phyloP scores from a whole-genome alignment of 2,113 vertebrate species.

The Pterocles burchelli region DNA sequence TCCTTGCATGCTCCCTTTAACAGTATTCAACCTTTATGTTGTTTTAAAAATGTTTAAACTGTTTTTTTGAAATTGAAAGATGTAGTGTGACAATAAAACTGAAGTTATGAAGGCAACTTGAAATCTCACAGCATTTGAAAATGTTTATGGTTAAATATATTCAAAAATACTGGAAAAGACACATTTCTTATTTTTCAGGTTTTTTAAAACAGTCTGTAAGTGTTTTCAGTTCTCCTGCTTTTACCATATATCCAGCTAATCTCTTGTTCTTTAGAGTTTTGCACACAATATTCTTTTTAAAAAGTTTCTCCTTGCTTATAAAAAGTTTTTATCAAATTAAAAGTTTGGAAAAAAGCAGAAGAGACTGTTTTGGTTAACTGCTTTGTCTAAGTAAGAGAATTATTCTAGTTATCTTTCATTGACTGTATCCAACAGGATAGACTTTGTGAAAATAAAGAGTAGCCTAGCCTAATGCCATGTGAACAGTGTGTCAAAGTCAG shows the following conservation, averaged over 20 bases:
- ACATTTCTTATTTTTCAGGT: neutral
- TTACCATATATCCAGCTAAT: neutral
- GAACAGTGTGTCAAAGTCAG: neutral
- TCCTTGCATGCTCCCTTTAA: neutral
- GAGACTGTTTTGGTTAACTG: neutral
- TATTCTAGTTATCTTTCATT: neutral
- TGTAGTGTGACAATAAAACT: neutral
- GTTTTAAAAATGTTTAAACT: neutral
- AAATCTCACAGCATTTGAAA: neutral
- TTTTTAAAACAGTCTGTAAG: neutral
- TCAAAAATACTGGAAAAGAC: neutral
- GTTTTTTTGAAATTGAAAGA: neutral
- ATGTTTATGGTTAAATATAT: neutral
- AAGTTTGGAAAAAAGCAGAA: neutral
- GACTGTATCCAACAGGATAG: rapidly evolving
- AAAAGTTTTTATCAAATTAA: neutral
- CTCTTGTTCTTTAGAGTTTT: neutral
- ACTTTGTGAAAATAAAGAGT: neutral
- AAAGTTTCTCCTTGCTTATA: neutral
- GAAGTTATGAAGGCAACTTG: neutral
- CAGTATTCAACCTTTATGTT: neutral
- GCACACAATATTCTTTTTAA: neutral
- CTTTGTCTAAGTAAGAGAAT: neutral
- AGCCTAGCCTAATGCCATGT: neutral
- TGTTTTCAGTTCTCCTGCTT: neutral